Conservation (phyloP, 2,113 vertebrate species). For the Lonchura striata region DNA sequence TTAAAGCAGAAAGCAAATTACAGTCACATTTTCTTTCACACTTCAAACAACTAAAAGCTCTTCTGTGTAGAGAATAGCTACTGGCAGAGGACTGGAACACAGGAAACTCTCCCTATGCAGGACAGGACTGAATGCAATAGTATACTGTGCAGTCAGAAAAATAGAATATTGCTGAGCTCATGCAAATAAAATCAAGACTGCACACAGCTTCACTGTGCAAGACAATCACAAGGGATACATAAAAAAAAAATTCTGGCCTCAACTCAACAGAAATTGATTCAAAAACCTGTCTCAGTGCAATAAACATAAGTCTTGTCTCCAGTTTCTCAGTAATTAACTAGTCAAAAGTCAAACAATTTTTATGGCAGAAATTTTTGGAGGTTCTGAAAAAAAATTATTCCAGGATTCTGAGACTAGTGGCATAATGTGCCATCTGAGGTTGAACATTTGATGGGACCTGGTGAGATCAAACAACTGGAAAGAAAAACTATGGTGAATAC, state of each 20-base stretch:
- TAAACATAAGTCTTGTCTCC: background rate
- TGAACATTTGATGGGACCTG: constrained; percentile 5
- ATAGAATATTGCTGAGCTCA: background rate
- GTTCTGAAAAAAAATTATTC: background rate
- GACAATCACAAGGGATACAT: background rate
- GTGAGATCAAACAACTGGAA: constrained; percentile 33
- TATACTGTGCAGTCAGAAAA: background rate
- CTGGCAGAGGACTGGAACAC: background rate
- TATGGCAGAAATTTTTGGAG: background rate
- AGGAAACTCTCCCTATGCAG: background rate
- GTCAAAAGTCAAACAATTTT: background rate
- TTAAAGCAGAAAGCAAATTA: background rate
- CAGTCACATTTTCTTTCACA: background rate
- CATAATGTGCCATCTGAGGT: background rate
- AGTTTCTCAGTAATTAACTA: background rate
- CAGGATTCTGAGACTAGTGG: background rate
- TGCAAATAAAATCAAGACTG: background rate
- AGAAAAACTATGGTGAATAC: background rate
- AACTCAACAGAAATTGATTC: background rate
- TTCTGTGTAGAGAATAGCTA: background rate
- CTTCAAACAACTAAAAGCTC: background rate
- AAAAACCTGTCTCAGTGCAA: constrained; percentile 14
- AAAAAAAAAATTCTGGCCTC: background rate
- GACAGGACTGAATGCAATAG: background rate
- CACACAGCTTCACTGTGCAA: background rate